These are phyloP conservation scores for Drosophila tsacasi DNA, from an alignment of 1,140 invertebrate genomes.

Conservation along the genomic window DNA sequence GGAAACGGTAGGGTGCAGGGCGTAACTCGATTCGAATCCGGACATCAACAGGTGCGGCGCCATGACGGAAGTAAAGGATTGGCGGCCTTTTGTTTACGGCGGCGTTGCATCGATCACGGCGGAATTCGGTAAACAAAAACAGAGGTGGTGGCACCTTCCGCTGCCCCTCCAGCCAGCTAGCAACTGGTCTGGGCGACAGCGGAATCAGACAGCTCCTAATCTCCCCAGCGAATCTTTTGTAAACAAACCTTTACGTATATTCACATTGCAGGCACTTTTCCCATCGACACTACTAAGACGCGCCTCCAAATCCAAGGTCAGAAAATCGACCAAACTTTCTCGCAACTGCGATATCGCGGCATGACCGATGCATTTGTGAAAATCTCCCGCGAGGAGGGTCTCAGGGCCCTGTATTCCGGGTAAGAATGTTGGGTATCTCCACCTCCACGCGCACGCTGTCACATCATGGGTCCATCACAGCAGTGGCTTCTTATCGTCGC, in stretches of 20 bases:
- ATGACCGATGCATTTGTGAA: conserved; percentile 95
- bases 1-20: not conserved
- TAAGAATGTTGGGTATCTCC: conserved; percentile 84
- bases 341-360: conserved; percentile 93
- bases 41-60: conserved; percentile 80
- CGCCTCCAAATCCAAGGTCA: conserved; percentile 98
- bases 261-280: conserved; percentile 94
- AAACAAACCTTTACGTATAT: conserved; percentile 53
- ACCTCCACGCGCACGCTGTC: conserved; percentile 18
- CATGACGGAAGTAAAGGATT: conserved; percentile 86
- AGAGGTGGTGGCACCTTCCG: not conserved
- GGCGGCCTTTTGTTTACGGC: conserved; percentile 97
- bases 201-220: conserved; percentile 5
- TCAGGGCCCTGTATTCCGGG: conserved; percentile 93
- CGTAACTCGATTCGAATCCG: conserved; percentile 15
- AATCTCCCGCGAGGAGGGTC: conserved; percentile 93
- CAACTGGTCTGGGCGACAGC: not conserved
- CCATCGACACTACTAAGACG: conserved; percentile 98
- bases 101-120: conserved; percentile 96
- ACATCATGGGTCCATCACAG: conserved; percentile 36
- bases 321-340: conserved; percentile 91
- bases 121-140: conserved; percentile 91
- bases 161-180: conserved; percentile 5
- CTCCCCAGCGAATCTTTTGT: conserved; percentile 34
- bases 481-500: conserved; percentile 40